Percentiles rank a stretch among this genome's conserved stretches.
These are phyloP conservation scores for Synaphobranchus kaupii DNA, from an alignment of 2,797 vertebrate species.

Conservation along the genomic window DNA sequence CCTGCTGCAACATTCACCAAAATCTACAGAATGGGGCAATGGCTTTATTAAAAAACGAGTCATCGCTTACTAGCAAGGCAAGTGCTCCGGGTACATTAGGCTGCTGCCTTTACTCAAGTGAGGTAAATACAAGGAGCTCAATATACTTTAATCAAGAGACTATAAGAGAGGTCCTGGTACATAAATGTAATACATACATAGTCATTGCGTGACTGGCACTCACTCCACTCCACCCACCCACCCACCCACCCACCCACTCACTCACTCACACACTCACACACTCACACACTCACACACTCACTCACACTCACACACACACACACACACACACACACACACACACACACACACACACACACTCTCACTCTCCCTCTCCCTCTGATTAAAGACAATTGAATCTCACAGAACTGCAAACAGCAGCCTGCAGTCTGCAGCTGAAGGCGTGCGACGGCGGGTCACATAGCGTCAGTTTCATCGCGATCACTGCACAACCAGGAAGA, in stretches of 20 bases:
- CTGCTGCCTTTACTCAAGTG: too few relatives aligned
- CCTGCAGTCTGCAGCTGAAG: not conserved
- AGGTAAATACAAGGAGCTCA: too few relatives aligned
- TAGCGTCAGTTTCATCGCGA: not conserved
- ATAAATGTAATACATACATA: not conserved
- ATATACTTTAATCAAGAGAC: not conserved
- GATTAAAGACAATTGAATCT: not conserved
- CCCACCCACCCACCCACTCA: too few relatives aligned
- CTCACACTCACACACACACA: too few relatives aligned
- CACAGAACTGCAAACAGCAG: not conserved
- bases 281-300: too few relatives aligned
- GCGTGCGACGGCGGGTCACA: not conserved
- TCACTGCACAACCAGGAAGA: not conserved
- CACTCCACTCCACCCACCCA: too few relatives aligned
- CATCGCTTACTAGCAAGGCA: not conserved
- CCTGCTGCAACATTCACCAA: not conserved
- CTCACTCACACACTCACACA: too few relatives aligned
- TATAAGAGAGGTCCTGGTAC: not conserved
- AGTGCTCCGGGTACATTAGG: not conserved
- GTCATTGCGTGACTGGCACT: too few relatives aligned
- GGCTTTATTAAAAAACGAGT: not conserved
- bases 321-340: not conserved
- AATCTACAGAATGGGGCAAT: not conserved
- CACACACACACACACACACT: not conserved
- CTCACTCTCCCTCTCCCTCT: not conserved